These are phyloP conservation scores for Euborellia annulipes DNA, from an alignment of 1,140 invertebrate genomes.

Conservation along the genomic window DNA sequence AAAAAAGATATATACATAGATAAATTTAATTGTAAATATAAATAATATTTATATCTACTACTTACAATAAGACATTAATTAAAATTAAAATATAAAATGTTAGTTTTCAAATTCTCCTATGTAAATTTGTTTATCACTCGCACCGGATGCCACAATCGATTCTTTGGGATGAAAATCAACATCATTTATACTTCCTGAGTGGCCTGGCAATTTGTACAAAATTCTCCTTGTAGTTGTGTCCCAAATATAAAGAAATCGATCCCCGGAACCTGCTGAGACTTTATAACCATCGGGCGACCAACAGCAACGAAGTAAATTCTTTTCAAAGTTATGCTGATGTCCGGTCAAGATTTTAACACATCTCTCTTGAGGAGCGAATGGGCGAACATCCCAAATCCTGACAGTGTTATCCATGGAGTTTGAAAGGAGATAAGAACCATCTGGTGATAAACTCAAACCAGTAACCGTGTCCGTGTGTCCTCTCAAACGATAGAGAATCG, in stretches of 20 bases:
- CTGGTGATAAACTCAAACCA: conserved; percentile 77
- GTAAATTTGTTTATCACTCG: conserved; percentile 92
- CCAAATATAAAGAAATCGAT: conserved; percentile 94
- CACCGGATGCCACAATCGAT: conserved; percentile 81
- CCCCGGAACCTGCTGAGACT: conserved; percentile 82
- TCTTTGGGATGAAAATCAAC: conserved; percentile 92
- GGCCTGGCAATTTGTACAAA: conserved; percentile 93
- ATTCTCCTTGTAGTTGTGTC: conserved; percentile 82
- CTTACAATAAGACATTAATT: too few species aligned
- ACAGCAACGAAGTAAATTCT: conserved; percentile 72
- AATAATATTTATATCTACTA: too few species aligned
- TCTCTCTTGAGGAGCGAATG: conserved; percentile 66
- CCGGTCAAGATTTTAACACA: conserved; percentile 87
- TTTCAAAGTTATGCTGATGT: conserved; percentile 97
- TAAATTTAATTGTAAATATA: too few species aligned
- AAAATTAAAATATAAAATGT: not conserved
- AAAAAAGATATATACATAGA: too few species aligned
- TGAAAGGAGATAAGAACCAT: conserved; percentile 87
- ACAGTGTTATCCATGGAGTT: conserved; percentile 95
- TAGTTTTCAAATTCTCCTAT: conserved; percentile 78
- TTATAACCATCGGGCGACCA: conserved; percentile 80
- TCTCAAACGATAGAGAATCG: conserved; percentile 67
- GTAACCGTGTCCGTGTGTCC: conserved; percentile 92
- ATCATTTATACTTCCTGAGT: conserved; percentile 94
- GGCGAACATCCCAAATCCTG: conserved; percentile 53